Percentiles rank a stretch among this genome's conserved stretches.
These are phyloP conservation scores for Poeciliopsis paucimaculata DNA, from an alignment of 2,797 vertebrate species.

Conservation along the genomic window DNA sequence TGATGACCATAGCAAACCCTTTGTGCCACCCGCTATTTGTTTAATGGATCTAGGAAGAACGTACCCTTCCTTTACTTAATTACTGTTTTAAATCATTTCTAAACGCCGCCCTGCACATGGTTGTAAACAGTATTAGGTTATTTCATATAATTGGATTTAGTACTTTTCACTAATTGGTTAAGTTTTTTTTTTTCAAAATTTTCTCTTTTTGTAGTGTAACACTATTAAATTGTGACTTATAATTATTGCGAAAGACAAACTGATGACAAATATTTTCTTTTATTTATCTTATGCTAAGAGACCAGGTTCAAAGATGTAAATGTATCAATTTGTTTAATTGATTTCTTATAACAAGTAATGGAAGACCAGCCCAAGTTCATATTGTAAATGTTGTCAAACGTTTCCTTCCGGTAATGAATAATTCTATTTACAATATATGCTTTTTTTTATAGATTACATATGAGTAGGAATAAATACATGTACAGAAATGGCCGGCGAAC, in stretches of 20 bases:
- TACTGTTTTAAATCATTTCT: not conserved
- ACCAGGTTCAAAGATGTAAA: slow-evolving; percentile 44
- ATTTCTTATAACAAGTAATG: slow-evolving; percentile 60
- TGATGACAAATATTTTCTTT: not conserved
- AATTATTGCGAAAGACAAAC: not conserved
- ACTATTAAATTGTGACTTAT: not conserved
- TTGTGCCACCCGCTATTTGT: not conserved
- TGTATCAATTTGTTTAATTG: slow-evolving; percentile 64
- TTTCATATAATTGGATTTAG: not conserved
- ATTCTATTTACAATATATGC: slow-evolving; percentile 38
- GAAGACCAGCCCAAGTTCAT: slow-evolving; percentile 51
- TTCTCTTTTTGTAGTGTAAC: not conserved
- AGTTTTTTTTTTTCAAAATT: not conserved
- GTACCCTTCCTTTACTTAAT: not conserved
- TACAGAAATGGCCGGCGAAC: slow-evolving; percentile 35
- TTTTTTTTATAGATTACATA: slow-evolving; percentile 36
- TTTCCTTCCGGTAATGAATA: slow-evolving; percentile 41
- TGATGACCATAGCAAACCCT: not conserved
- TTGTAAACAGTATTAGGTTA: not conserved
- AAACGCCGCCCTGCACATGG: not conserved
- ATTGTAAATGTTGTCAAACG: slow-evolving; percentile 27
- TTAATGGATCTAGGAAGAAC: not conserved
- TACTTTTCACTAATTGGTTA: not conserved
- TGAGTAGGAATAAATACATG: slow-evolving; percentile 68
- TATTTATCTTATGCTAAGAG: slow-evolving; percentile 11